Base-by-base conservation (phyloP, 2,113 vertebrate genomes). In the Crotophaga sulcirostris region DNA sequence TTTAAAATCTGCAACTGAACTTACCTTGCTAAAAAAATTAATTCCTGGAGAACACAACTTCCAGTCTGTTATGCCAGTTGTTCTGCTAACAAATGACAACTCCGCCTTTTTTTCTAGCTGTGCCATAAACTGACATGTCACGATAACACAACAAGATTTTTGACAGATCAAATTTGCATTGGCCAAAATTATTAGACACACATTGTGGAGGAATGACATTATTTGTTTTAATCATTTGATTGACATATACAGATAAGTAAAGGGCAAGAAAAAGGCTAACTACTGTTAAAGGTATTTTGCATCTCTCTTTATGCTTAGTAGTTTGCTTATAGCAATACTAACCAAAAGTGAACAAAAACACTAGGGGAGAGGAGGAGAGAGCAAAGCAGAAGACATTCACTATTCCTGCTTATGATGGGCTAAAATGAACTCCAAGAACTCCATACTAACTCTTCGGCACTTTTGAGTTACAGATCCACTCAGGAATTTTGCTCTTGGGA, bases 41-140 rank as follows among this genome's bases (percentile, higher is more conserved):
- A 88, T 74, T 91, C 75, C 87, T 86, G 70, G 59, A 84, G 87
- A 84, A 66, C 34, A 62, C 42, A 73, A 70, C 72, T 93, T 89
- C 40, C 34, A 91, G 67, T 31, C 82, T 76, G 89, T 80, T 76
- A 38, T 12, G 33, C 54, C 94, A 97, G 95, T 91, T 96, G 91
- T 80, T 96, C 87, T 33, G 49, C 36, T 96, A 69, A 52, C 70
- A 79, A 95, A 90, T 58, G 63, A 89, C 55, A 94, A 55, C 29
- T 80, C 81, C 10, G 11, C 26, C 84, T 74, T 83, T 87, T 74
- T 87, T 84, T 74, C 78, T 69, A 87, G 66, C 69, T 88, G 33
- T 77, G 55, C 42, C 2, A 0, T 89, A 56, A 93, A 86, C 76
- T 72, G 84, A 59, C 67, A 66, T 62, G 94, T 19, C 75, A 47